Conservation (phyloP, 2,113 vertebrate species). For the Canis aureus region DNA sequence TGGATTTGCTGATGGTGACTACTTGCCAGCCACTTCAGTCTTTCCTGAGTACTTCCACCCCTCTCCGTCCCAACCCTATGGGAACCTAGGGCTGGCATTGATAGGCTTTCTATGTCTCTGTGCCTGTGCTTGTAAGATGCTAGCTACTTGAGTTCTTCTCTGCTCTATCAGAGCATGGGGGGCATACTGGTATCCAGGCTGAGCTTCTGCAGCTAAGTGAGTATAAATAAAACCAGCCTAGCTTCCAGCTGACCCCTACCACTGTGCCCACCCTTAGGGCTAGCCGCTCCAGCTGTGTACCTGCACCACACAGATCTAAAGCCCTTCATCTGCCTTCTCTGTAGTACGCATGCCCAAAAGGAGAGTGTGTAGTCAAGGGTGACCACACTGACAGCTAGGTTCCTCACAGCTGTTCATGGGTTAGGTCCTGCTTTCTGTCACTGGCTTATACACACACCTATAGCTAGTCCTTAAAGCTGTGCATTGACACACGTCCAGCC, state of each 20-base stretch:
- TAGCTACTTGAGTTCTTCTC: background rate
- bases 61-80: background rate
- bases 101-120: background rate
- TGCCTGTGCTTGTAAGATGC: background rate
- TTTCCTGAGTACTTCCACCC: background rate
- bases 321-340: background rate
- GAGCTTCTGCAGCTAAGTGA: background rate
- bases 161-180: background rate
- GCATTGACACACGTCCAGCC: background rate
- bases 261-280: background rate
- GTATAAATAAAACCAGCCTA: background rate
- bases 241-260: background rate
- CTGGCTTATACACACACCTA: background rate
- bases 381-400: background rate
- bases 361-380: background rate
- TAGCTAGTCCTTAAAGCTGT: no score
- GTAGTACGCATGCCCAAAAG: background rate
- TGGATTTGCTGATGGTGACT: background rate
- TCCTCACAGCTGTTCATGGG: background rate
- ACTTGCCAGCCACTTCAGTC: background rate
- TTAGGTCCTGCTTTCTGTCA: background rate
- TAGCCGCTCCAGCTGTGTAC: background rate
- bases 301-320: accelerated
- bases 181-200: background rate
- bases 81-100: background rate